Evolutionary conservation across 2,888 invertebrate genomes (phyloP), one percentile per base, ranked within the genome.

Genomic region (Pristionchus mayeri): DNA sequence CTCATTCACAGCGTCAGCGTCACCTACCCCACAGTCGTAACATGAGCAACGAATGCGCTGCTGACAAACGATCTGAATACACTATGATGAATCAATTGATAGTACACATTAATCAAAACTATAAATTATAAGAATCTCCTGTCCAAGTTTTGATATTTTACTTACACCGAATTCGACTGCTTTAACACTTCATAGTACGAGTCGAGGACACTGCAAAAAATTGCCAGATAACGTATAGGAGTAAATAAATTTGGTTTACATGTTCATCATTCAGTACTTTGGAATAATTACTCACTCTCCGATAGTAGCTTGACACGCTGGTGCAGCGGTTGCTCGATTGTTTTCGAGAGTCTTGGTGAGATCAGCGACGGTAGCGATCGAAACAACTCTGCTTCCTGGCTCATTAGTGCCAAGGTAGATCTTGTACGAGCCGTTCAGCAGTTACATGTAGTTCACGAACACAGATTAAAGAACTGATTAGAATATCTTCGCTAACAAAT

Each of bases 401-500:
- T 71, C 44, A 40, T 71, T 71, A 9, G 71, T 71, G 9, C 40
- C 71, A n/a, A 71, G 71, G 24, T n/a, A 71, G 44, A 71, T 16
- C 3, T 34, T 34, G 40, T 21, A 7, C 7, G 44, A 30, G 44
- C 7, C 44, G 0, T 71, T 44, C 11, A 71, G 7, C 24, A 71
- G 44, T 11, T n/a, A 7, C 24, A 71, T 71, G 44, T 71, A 71
- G 1, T 71, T 37, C n/a, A 24, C 40, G 44, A 40, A 37, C 2
- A 71, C 71, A 3, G 44, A 44, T 40, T 71, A 24, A 44, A 67
- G 40, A 44, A 44, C 44, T 7, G 3, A 37, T 0, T 9, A 30
- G 48, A 21, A n/a, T 7, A 4, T 40, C 3, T n/a, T 54, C n/a
- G n/a, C n/a, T 54, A 7, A 54, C 44, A 44, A 44, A 44, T n/a